Conservation (phyloP, 1,140 invertebrate species). For the Chironomus striatipennis region DNA sequence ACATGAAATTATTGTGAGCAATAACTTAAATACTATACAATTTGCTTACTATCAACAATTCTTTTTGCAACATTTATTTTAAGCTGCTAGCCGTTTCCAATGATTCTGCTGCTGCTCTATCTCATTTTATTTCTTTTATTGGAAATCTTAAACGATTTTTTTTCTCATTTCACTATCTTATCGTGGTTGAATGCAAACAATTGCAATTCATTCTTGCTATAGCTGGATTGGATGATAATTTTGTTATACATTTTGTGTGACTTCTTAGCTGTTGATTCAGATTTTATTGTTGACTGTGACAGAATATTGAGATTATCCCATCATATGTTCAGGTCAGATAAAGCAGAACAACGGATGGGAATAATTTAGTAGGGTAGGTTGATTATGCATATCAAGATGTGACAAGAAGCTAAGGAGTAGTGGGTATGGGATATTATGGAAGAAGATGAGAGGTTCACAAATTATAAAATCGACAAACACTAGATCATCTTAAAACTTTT, state of each 20-base stretch:
- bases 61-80: neutral
- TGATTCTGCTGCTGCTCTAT: neutral
- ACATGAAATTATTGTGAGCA: neutral
- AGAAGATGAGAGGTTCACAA: too few species aligned
- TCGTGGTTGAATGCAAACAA: neutral
- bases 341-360: too few species aligned
- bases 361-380: too few species aligned
- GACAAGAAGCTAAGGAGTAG: too few species aligned
- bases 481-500: too few species aligned
- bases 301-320: neutral
- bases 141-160: neutral
- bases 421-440: too few species aligned
- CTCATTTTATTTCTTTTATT: slow-evolving; percentile 9
- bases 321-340: too few species aligned
- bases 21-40: slow-evolving; percentile 3
- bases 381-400: too few species aligned
- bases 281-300: neutral
- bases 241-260: neutral
- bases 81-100: neutral
- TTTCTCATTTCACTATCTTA: neutral
- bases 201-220: neutral
- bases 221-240: neutral
- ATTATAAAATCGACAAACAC: too few species aligned
- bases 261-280: neutral
- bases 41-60: neutral